Evolutionary conservation across 2,888 invertebrate species (phyloP).

Genomic region (Drosophila anomelani): DNA sequence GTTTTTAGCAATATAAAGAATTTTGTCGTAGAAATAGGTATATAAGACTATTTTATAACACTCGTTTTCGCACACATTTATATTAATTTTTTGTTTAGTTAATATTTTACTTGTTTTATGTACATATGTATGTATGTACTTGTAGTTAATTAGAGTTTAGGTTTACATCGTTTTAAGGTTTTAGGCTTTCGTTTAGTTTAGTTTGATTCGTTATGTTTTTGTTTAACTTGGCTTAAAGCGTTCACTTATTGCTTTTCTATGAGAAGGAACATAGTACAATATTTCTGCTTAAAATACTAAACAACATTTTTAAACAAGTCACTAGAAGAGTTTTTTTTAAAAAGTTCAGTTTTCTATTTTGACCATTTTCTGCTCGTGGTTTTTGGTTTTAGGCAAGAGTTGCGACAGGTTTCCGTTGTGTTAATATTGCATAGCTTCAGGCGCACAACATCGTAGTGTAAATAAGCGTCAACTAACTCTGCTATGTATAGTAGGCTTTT

Average conservation of each 20-base stretch:
- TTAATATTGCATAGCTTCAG: constrained; percentile 53
- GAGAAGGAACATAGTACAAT: constrained; percentile 80
- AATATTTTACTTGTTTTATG: constrained; percentile 31
- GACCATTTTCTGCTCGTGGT: constrained; percentile 21
- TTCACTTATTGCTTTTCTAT: constrained; percentile 79
- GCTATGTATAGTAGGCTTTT: constrained; percentile 33
- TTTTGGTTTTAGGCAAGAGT: constrained; percentile 28
- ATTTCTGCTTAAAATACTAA: constrained; percentile 70
- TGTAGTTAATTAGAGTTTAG: constrained; percentile 45
- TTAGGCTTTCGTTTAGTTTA: constrained; percentile 63
- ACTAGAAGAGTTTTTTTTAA: constrained; percentile 61
- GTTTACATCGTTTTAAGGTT: constrained; percentile 48
- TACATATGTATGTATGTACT: constrained; percentile 49
- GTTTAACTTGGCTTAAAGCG: constrained; percentile 74
- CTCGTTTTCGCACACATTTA: constrained; percentile 55
- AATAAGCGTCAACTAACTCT: constrained; percentile 63
- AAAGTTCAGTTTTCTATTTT: constrained; percentile 35
- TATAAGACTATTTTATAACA: constrained; percentile 39
- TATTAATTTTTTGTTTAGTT: constrained; percentile 19
- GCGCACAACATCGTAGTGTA: constrained; percentile 55
- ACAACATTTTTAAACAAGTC: constrained; percentile 74
- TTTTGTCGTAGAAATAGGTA: constrained; percentile 50
- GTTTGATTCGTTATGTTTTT: constrained; percentile 54
- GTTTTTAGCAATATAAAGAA: constrained; percentile 69
- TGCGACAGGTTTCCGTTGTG: constrained; percentile 17